Conservation (phyloP, 1,140 invertebrate species). For the Pissodes strobi region DNA sequence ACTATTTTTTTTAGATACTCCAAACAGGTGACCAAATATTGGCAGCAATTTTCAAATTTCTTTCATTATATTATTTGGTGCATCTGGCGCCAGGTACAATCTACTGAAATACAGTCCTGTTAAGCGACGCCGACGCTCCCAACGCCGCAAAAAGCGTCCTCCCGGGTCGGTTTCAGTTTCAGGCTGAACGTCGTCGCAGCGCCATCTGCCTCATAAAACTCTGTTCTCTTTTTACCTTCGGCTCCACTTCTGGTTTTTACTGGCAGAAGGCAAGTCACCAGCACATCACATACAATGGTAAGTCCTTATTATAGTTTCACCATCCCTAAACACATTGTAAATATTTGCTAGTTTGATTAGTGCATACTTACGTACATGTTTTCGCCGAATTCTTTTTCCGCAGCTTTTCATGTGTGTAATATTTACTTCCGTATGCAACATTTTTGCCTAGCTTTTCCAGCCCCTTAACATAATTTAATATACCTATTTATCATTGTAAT, state of each 20-base stretch:
- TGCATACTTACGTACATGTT: too few species aligned
- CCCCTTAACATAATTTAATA: too few species aligned
- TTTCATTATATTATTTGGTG: neutral
- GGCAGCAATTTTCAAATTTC: neutral
- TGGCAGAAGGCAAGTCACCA: slow-evolving; percentile 63
- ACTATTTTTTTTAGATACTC: too few species aligned
- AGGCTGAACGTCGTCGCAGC: slow-evolving; percentile 52
- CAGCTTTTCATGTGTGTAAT: too few species aligned
- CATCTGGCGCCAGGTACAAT: neutral
- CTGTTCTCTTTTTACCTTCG: slow-evolving; percentile 61
- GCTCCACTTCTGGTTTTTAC: slow-evolving; percentile 73
- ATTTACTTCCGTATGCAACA: neutral
- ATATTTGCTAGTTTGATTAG: too few species aligned
- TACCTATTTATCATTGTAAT: too few species aligned
- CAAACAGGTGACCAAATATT: too few species aligned
- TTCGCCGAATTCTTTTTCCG: too few species aligned
- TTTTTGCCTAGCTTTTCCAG: too few species aligned
- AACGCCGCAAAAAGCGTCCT: slow-evolving; percentile 26
- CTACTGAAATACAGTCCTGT: slow-evolving; percentile 10
- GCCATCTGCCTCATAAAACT: slow-evolving; percentile 77
- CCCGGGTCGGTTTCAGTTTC: slow-evolving; percentile 46
- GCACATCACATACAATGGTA: slow-evolving; percentile 66
- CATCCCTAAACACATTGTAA: neutral
- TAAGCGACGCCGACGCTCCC: slow-evolving; percentile 21
- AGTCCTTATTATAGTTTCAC: slow-evolving; percentile 56